These are phyloP conservation scores for Acleris sparsana DNA, from an alignment of 2,888 invertebrate species.

Conservation along the genomic window DNA sequence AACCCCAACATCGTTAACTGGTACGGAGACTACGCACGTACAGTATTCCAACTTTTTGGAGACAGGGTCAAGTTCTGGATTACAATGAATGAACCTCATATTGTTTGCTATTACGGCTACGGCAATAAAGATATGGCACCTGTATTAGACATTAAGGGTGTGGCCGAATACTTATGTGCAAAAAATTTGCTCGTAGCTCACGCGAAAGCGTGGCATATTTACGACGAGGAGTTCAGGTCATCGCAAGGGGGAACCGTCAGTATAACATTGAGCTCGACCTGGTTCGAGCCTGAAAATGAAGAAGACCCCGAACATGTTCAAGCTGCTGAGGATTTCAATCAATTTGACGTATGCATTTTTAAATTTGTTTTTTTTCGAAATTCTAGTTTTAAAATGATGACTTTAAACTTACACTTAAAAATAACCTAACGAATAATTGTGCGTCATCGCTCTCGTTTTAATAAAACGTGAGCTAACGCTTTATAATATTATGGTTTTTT, in stretches of 20 bases:
- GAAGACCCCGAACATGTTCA: slow-evolving; percentile 66
- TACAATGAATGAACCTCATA: slow-evolving; percentile 81
- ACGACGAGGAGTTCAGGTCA: slow-evolving; percentile 57
- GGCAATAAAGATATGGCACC: slow-evolving; percentile 54
- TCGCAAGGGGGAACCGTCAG: slow-evolving; percentile 63
- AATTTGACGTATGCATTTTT: slow-evolving; percentile 68
- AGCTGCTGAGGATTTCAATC: slow-evolving; percentile 67
- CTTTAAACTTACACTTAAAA: too few species aligned
- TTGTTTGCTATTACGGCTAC: slow-evolving; percentile 67
- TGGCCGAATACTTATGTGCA: slow-evolving; percentile 75
- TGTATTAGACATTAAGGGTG: slow-evolving; percentile 59
- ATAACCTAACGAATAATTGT: too few species aligned
- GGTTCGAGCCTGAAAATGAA: slow-evolving; percentile 68
- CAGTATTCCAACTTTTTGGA: slow-evolving; percentile 66
- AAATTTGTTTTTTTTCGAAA: too few species aligned
- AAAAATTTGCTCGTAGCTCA: slow-evolving; percentile 81
- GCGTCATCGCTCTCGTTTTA: too few species aligned
- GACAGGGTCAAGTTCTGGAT: slow-evolving; percentile 79
- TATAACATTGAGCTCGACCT: slow-evolving; percentile 80
- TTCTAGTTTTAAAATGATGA: too few species aligned
- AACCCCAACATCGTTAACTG: slow-evolving; percentile 68
- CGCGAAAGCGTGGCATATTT: slow-evolving; percentile 66
- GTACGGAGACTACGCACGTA: slow-evolving; percentile 69
- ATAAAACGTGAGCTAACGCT: too few species aligned
- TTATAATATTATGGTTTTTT: too few species aligned